Percentiles rank a stretch among this genome's conserved stretches.
Evolutionary conservation across 2,888 invertebrate genomes (phyloP).

Genomic region (Noctua comes): DNA sequence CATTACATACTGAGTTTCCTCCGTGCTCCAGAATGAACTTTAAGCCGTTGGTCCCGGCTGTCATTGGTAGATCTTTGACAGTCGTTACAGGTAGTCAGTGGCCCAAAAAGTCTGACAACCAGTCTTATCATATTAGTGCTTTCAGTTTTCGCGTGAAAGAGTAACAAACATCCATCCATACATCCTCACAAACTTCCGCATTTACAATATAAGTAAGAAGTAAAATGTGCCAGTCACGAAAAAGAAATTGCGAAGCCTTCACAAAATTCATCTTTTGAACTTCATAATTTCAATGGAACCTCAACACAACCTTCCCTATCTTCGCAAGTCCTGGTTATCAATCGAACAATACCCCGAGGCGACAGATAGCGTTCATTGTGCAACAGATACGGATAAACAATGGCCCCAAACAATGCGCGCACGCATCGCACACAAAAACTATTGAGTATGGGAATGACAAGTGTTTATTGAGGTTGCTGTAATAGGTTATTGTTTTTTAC

Average conservation of each 20-base stretch:
- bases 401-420: conserved; percentile 61
- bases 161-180: no score
- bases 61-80: no score
- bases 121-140: no score
- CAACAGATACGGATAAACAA: conserved; percentile 74
- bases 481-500: conserved; percentile 30
- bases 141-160: no score
- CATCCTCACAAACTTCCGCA: no score
- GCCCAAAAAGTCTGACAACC: no score
- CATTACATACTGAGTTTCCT: no score
- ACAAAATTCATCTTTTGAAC: not conserved
- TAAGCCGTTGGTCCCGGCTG: no score
- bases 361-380: conserved; percentile 70
- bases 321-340: conserved; percentile 58
- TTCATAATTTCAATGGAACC: conserved; percentile 26
- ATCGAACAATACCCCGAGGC: conserved; percentile 67
- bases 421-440: conserved; percentile 58
- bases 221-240: not conserved
- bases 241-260: not conserved
- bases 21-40: no score
- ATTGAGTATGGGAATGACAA: conserved; percentile 57
- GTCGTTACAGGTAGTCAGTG: no score
- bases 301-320: conserved; percentile 49
- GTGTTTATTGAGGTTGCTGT: conserved; percentile 35
- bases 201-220: no score